Evolutionary conservation across 1,140 invertebrate species (phyloP).

Genomic region (Thereuonema tuberculata): DNA sequence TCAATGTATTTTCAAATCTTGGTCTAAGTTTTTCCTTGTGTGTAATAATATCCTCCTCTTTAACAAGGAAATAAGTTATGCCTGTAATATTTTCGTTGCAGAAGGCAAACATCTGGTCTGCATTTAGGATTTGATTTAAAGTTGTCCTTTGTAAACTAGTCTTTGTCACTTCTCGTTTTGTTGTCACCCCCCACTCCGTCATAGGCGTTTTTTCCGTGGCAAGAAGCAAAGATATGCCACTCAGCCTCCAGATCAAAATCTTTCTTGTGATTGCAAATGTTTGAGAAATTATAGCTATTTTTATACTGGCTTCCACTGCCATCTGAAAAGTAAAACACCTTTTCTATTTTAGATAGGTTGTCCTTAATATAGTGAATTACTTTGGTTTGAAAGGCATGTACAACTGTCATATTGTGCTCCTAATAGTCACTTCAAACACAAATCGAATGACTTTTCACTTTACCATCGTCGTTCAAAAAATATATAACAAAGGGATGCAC

Average conservation of each 20-base stretch:
- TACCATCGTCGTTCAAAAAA: background rate
- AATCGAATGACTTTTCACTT: background rate
- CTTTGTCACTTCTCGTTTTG: slow-evolving; percentile 3
- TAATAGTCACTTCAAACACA: background rate
- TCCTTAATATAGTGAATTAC: background rate
- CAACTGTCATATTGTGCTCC: background rate
- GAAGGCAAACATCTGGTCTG: background rate
- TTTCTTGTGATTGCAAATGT: slow-evolving; percentile 22
- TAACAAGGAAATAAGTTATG: background rate
- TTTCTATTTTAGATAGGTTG: slow-evolving; percentile 12
- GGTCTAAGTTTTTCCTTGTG: background rate
- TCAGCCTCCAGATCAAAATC: slow-evolving; percentile 23
- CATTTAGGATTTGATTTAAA: background rate
- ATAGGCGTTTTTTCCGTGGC: slow-evolving; percentile 23
- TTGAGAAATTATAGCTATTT: slow-evolving; percentile 25
- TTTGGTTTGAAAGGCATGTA: background rate
- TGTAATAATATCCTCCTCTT: background rate
- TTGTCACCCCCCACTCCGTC: slow-evolving; percentile 22
- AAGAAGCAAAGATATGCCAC: slow-evolving; percentile 26
- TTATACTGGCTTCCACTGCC: slow-evolving; percentile 26
- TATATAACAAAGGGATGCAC: background rate
- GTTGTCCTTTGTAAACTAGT: background rate
- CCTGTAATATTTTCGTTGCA: background rate
- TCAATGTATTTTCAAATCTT: background rate
- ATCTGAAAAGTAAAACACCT: slow-evolving; percentile 26